Percentiles rank a stretch among this genome's conserved stretches.
These are phyloP conservation scores for Sarcophaga variegata DNA, from an alignment of 2,888 invertebrate species.

Conservation along the genomic window DNA sequence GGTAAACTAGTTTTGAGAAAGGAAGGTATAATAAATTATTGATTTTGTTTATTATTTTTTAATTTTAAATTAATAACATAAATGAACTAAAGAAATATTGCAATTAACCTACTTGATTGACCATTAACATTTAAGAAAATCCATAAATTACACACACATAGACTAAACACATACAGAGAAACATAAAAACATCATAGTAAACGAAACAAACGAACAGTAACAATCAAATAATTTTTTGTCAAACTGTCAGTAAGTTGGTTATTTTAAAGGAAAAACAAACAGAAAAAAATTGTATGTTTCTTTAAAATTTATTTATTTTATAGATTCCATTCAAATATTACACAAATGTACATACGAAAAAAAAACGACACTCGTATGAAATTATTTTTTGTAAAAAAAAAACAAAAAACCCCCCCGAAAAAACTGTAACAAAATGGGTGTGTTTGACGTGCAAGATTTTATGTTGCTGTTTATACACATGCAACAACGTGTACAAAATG, in stretches of 20 bases:
- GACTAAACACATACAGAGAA: too few relatives aligned
- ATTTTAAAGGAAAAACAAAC: neutral
- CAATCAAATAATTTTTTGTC: constrained; percentile 52
- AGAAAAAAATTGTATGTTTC: constrained; percentile 28
- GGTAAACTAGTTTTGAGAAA: too few relatives aligned
- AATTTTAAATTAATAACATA: constrained; percentile 35
- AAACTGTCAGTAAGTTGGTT: constrained; percentile 50
- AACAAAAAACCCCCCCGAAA: neutral
- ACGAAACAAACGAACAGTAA: constrained; percentile 35
- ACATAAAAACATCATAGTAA: neutral
- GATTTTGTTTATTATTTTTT: neutral
- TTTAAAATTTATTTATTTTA: constrained; percentile 59
- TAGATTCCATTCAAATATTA: constrained; percentile 56
- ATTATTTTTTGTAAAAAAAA: constrained; percentile 2
- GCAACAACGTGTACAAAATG: constrained; percentile 69
- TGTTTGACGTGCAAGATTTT: constrained; percentile 69
- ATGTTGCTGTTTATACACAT: constrained; percentile 60
- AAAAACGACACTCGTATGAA: constrained; percentile 55
- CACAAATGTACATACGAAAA: constrained; percentile 15
- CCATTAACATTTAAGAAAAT: constrained; percentile 64
- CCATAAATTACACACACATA: constrained; percentile 44
- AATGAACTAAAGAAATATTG: constrained; percentile 12
- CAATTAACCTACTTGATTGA: constrained; percentile 67
- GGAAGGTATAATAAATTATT: neutral
- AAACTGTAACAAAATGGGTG: constrained; percentile 69